These are phyloP conservation scores for Ichneumoninae sp. DNA, from an alignment of 2,888 invertebrate species.

Conservation along the genomic window DNA sequence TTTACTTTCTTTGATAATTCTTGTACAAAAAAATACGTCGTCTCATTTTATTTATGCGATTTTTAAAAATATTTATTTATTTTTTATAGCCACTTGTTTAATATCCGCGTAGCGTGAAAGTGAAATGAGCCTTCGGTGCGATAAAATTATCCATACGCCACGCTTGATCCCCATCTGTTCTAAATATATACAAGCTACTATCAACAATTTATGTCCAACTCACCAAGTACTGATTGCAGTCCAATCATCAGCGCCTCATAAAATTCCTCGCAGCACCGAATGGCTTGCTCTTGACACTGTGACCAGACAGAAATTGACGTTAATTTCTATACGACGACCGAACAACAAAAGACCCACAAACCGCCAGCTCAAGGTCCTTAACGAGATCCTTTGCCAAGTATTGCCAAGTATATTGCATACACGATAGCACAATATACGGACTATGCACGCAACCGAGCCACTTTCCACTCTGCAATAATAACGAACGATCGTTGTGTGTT, in stretches of 20 bases:
- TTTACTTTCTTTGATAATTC: too few relatives aligned
- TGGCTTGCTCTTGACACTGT: neutral
- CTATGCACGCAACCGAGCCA: neutral
- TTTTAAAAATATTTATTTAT: too few relatives aligned
- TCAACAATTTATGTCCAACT: neutral
- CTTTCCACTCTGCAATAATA: constrained; percentile 17
- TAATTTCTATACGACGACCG: neutral
- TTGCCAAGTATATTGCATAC: constrained; percentile 1
- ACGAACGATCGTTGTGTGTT: neutral
- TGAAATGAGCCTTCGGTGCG: neutral
- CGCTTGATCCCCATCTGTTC: neutral
- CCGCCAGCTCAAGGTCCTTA: neutral
- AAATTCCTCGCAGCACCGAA: constrained; percentile 18
- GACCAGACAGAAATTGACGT: neutral
- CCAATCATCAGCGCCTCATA: neutral
- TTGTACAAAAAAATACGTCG: too few relatives aligned
- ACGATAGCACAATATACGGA: neutral
- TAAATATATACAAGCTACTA: neutral
- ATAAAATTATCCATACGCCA: neutral
- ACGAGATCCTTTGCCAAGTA: constrained; percentile 4
- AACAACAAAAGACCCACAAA: neutral
- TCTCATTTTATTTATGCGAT: too few relatives aligned
- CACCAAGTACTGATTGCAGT: constrained; percentile 16
- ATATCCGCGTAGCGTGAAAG: too few relatives aligned
- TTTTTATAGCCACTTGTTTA: too few relatives aligned